Base-by-base conservation (phyloP, 2,888 invertebrate species). In the Lomographa bimaculata region DNA sequence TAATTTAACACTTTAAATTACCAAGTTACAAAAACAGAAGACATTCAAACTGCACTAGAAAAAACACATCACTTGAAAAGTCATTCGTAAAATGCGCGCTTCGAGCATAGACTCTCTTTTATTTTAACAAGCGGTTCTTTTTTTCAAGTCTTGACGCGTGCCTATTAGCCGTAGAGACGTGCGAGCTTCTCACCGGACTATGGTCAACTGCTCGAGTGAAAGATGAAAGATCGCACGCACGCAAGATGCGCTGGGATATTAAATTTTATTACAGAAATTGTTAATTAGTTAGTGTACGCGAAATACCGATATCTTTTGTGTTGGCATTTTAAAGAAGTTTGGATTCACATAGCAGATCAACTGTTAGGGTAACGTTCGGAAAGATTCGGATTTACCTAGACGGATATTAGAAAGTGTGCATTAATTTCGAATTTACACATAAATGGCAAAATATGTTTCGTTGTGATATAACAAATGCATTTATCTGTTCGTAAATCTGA, bases 181-280 rank as follows among this genome's bases (percentile, higher is more conserved):
- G 71, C 84, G 84, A 80, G 80, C 67, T 62, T 45, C 60, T 62
- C 71, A 80, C 74, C 80, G 85, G 86, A 78, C 87, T 65, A 52
- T 85, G 87, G 87, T 87, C 87, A 87, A 87, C 85, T 85, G 80
- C 45, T 46, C 38, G 44, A 53, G 58, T 46, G 57, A 52, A 60
- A 54, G 54, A 60, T 64, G n/a, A n/a, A n/a, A 56, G 53, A 3
- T 2, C 14, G 14, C 14, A 59, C 62, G 57, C 63, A 53, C 45
- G 48, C 46, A 30, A 49, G 40, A 46, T 47, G 43, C 51, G 40
- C 54, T 39, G 26, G 36, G 24, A 48, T 48, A 25, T 48, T 42
- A 44, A 48, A 50, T 48, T 42, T 38, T 40, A 42, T 39, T 36
- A 48, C 33, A 20, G 34, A 27, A 26, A 41, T 45, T 40, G 23